Conservation (phyloP, 2,113 vertebrate species). For the Gallinago jamesoni region DNA sequence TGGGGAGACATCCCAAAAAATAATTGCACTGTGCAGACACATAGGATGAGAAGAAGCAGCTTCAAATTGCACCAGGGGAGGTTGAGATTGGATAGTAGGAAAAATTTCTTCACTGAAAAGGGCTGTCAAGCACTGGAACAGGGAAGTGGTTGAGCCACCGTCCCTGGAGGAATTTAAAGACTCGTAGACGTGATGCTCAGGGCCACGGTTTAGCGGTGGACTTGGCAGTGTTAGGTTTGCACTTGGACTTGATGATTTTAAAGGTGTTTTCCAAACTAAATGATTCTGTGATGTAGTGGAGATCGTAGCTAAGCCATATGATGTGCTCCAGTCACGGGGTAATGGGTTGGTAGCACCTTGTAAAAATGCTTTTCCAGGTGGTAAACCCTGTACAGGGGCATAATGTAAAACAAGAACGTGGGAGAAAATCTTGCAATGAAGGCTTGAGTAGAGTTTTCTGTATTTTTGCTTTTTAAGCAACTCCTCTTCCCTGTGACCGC, state of each 20-base stretch:
- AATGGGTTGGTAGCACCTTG: background rate
- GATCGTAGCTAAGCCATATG: background rate
- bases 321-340: background rate
- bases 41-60: fast-evolving
- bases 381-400: background rate
- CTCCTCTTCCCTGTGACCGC: background rate
- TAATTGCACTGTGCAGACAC: fast-evolving
- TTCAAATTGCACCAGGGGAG: background rate
- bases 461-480: background rate
- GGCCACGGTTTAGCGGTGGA: background rate
- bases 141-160: background rate
- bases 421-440: background rate
- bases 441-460: background rate
- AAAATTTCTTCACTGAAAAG: background rate
- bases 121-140: background rate
- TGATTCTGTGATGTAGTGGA: background rate
- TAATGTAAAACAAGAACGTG: background rate
- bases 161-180: background rate
- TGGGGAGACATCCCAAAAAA: background rate
- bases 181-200: background rate
- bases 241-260: fast-evolving
- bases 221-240: background rate
- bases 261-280: background rate
- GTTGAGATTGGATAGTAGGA: background rate
- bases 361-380: background rate